Conservation (phyloP, 2,888 invertebrate genomes). For the Drymonia ruficornis region DNA sequence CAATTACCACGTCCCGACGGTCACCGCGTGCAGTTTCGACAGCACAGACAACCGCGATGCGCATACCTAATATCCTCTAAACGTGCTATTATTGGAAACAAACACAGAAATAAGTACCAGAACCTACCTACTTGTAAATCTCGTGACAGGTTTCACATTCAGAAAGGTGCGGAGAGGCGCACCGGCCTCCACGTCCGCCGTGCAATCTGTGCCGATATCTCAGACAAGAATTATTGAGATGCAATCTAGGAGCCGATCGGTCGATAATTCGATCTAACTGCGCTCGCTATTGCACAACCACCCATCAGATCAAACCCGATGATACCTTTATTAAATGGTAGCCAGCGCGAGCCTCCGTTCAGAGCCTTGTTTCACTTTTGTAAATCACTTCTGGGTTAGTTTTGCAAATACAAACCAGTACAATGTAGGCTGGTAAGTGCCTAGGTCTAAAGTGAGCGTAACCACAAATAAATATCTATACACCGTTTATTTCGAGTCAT, state of each 20-base stretch:
- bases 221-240: slow-evolving; percentile 79
- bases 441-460: slow-evolving; percentile 16
- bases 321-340: slow-evolving; percentile 82
- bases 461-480: slow-evolving; percentile 37
- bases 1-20: slow-evolving; percentile 81
- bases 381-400: slow-evolving; percentile 33
- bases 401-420: slow-evolving; percentile 13
- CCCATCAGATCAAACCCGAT: slow-evolving; percentile 74
- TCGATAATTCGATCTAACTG: slow-evolving; percentile 79
- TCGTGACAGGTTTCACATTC: slow-evolving; percentile 48
- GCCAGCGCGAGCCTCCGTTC: slow-evolving; percentile 45
- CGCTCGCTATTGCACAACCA: slow-evolving; percentile 72
- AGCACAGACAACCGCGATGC: slow-evolving; percentile 58
- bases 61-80: slow-evolving; percentile 74
- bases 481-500: slow-evolving; percentile 37
- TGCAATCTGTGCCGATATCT: slow-evolving; percentile 72
- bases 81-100: slow-evolving; percentile 58
- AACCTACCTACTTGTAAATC: not conserved
- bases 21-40: slow-evolving; percentile 67
- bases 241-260: slow-evolving; percentile 80
- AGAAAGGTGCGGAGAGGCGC: slow-evolving; percentile 60
- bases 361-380: slow-evolving; percentile 40
- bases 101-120: slow-evolving; percentile 2
- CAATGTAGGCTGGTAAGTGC: not conserved
- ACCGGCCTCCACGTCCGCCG: slow-evolving; percentile 59